Base-by-base conservation (phyloP, 2,797 vertebrate species). In the Lacerta viridis region DNA sequence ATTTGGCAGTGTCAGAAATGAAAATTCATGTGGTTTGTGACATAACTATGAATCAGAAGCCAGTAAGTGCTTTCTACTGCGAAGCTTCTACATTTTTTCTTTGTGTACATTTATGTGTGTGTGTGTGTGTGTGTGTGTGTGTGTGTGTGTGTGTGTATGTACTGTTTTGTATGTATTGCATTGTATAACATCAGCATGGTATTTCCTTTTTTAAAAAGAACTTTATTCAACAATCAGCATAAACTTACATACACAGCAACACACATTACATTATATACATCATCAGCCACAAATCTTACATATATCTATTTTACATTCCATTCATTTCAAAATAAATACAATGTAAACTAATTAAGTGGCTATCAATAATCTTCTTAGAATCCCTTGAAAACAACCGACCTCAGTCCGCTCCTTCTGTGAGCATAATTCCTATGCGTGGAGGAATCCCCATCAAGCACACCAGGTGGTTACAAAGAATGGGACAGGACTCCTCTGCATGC, bases 121-220 rank as follows among this genome's bases (percentile, higher is more conserved):
- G 11, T 1, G 9, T 0, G 33, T 33, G 33, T 33, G 33, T 33
- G 33, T n/a, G n/a, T n/a, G n/a, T n/a, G n/a, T n/a, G n/a, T 33
- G 33, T 33, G 33, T 33, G 33, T 33, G 33, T 33, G 2, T 33
- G 33, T 59, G 5, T 59, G 29, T 7, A 15, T 1, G 9, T 0
- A 17, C 50, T 55, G 50, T 15, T 39, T 1, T 89, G 27, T 25
- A 93, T 88, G 89, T 66, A 89, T 85, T 88, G 68, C 55, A 4
- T 55, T 55, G 13, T 55, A 8, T 59, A 59, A 80, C 50, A 79
- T 55, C 77, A 79, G 23, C 39, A 25, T 64, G n/a, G 36, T 43
- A 23, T 29, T 55, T 55, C 50, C 50, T 55, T 55, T 55, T 3
- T 55, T 55, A 15, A 55, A 55, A 55, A 55, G 50, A 15, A 4